Conservation (phyloP, 2,888 invertebrate genomes). For the Hirtodrosophila cameraria region DNA sequence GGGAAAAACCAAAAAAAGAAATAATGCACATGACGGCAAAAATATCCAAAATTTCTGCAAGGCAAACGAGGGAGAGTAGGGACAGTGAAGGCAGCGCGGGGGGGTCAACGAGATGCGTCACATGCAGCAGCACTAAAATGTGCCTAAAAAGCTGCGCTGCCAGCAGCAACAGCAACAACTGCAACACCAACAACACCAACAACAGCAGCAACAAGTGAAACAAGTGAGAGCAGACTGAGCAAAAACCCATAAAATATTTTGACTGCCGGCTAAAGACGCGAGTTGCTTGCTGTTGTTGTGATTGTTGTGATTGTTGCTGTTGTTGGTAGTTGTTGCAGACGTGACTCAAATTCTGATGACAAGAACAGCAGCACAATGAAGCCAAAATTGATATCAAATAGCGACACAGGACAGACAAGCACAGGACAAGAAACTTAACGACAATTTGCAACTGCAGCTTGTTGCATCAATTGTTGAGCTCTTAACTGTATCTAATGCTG, state of each 20-base stretch:
- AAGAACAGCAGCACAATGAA: conserved; percentile 47
- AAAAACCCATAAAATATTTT: conserved; percentile 66
- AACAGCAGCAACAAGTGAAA: conserved; percentile 69
- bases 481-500: conserved; percentile 12
- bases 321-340: conserved; percentile 51
- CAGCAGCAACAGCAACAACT: conserved; percentile 30
- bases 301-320: conserved; percentile 28
- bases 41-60: conserved; percentile 72
- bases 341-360: conserved; percentile 70
- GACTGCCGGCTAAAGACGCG: conserved; percentile 55
- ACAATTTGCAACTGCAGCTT: conserved; percentile 36
- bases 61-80: conserved; percentile 32
- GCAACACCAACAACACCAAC: conserved; percentile 10
- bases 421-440: conserved; percentile 17
- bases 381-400: conserved; percentile 41
- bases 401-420: conserved; percentile 22
- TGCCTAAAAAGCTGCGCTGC: conserved; percentile 60
- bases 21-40: conserved; percentile 52
- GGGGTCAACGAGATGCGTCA: conserved; percentile 63
- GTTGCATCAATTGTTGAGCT: conserved; percentile 31
- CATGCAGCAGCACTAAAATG: conserved; percentile 66
- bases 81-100: conserved; percentile 16
- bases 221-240: conserved; percentile 38
- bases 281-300: conserved; percentile 21
- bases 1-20: conserved; percentile 17